Conservation (phyloP, 2,113 vertebrate species). For the Megalops atlanticus region DNA sequence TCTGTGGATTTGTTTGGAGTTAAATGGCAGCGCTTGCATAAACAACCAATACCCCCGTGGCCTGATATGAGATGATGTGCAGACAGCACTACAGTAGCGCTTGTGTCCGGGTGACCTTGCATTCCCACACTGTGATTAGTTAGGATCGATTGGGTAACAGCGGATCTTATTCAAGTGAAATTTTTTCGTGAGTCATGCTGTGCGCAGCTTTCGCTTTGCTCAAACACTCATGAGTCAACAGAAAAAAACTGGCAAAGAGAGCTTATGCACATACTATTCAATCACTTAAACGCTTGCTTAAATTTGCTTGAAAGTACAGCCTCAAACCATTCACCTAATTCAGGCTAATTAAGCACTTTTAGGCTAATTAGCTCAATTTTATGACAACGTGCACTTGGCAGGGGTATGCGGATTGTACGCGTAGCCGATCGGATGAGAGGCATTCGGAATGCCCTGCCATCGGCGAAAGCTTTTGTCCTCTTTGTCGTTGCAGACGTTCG, state of each 20-base stretch:
- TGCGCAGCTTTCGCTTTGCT: background rate
- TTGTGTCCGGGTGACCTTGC: no score
- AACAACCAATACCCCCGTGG: no score
- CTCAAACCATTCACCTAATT: background rate
- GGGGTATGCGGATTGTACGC: background rate
- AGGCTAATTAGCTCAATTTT: background rate
- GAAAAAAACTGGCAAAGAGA: no score
- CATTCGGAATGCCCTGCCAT: background rate
- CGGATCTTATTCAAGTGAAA: no score
- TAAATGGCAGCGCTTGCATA: no score
- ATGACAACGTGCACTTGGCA: background rate
- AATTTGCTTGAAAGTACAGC: background rate
- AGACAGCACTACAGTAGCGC: background rate
- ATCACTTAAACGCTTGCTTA: background rate
- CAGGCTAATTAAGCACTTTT: background rate
- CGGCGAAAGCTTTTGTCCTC: background rate
- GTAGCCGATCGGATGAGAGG: background rate
- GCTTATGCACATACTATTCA: no score
- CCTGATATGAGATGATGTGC: background rate
- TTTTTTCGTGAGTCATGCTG: no score
- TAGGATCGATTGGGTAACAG: no score
- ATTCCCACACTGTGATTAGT: no score
- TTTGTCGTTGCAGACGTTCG: constrained; percentile 82
- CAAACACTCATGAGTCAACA: no score
- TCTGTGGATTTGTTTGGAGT: no score